Evolutionary conservation across 2,888 invertebrate genomes (phyloP).

Genomic region (Apotomis turbidana): DNA sequence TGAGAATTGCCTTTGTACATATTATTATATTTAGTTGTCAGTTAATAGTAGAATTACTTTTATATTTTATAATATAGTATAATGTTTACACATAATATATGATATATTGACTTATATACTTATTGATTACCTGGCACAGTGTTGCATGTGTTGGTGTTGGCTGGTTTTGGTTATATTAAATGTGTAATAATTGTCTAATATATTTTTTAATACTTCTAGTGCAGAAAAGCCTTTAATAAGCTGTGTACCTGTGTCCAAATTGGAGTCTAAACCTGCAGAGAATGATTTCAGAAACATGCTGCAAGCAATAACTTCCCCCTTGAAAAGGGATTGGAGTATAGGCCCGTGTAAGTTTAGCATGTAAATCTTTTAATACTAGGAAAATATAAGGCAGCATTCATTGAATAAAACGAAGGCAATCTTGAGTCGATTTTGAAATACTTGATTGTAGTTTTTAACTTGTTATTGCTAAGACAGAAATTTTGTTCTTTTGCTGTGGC

Average conservation of each 20-base stretch:
- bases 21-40: not conserved
- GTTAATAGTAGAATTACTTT: not conserved
- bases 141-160: constrained; percentile 14
- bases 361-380: not conserved
- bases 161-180: constrained; percentile 7
- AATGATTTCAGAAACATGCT: constrained; percentile 38
- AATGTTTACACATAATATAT: not conserved
- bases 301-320: constrained; percentile 27
- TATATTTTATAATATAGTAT: too few relatives aligned
- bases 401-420: not conserved
- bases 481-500: not conserved
- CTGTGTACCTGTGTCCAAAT: constrained; percentile 40
- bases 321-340: constrained; percentile 45
- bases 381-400: not conserved
- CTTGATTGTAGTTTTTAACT: not conserved
- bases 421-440: not conserved
- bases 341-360: constrained; percentile 42
- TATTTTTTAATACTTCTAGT: constrained; percentile 41
- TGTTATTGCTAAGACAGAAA: too few relatives aligned
- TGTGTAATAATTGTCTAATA: constrained; percentile 16
- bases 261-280: constrained; percentile 40
- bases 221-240: constrained; percentile 41
- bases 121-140: constrained; percentile 6
- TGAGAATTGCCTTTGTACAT: not conserved
- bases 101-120: not conserved